Percentiles rank a stretch among this genome's conserved stretches.
Evolutionary conservation across 2,113 vertebrate species (phyloP).

Genomic region (Arenaria interpres): DNA sequence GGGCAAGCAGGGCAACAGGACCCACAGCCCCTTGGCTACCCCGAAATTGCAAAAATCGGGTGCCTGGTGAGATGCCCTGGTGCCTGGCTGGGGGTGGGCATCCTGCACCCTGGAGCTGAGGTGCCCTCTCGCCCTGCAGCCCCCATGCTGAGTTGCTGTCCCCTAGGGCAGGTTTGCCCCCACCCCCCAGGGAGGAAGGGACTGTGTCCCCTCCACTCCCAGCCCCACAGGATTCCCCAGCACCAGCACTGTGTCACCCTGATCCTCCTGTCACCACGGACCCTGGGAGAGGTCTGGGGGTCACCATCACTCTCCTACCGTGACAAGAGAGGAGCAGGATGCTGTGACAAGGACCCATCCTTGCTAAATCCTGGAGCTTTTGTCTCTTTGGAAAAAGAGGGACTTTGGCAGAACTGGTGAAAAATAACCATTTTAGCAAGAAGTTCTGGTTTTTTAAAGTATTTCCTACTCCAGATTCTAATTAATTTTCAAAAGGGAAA

Average conservation of each 20-base stretch:
- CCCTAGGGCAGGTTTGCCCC: not conserved
- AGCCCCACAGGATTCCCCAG: not conserved
- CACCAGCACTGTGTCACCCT: not conserved
- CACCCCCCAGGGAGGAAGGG: not conserved
- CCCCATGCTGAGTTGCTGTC: not conserved
- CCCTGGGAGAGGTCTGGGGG: not conserved
- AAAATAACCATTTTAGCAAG: not conserved
- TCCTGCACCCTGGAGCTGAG: not conserved
- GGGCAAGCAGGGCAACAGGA: not conserved
- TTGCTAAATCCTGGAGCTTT: not conserved
- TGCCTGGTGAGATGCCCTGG: not conserved
- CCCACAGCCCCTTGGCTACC: not conserved
- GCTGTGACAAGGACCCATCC: not conserved
- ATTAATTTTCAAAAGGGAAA: not conserved
- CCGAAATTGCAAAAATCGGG: not conserved
- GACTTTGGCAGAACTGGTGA: not conserved
- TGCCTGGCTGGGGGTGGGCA: not conserved
- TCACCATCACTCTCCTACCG: not conserved
- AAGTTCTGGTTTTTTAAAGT: not conserved
- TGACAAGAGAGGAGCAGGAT: not conserved
- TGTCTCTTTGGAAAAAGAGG: not conserved
- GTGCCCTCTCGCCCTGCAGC: not conserved
- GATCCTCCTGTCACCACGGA: not conserved
- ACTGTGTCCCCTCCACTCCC: not conserved
- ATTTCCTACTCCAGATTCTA: not conserved